Evolutionary conservation across 1,140 invertebrate species (phyloP).

Genomic region (Drosophila sproati): DNA sequence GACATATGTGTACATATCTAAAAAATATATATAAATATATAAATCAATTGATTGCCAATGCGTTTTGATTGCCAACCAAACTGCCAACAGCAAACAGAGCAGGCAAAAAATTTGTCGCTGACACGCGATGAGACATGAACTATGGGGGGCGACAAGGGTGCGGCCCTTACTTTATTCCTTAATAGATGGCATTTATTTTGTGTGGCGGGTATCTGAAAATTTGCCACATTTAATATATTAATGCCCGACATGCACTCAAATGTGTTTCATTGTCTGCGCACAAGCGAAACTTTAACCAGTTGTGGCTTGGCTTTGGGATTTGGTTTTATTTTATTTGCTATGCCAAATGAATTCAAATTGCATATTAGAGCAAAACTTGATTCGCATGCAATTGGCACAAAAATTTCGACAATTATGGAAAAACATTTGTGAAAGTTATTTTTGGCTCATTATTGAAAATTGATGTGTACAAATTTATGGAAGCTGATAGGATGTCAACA

Average conservation of each 20-base stretch:
- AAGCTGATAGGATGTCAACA: too few relatives aligned
- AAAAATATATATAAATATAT: constrained; percentile 19
- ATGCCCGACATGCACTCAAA: constrained; percentile 63
- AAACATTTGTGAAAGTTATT: too few relatives aligned
- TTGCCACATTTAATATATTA: constrained; percentile 63
- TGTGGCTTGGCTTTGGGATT: not conserved
- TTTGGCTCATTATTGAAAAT: too few relatives aligned
- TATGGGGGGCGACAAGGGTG: not conserved
- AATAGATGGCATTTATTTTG: constrained; percentile 44
- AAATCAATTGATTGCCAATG: constrained; percentile 80
- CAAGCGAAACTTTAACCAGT: constrained; percentile 35
- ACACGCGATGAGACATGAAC: constrained; percentile 51
- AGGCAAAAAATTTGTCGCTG: constrained; percentile 51
- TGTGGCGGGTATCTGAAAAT: constrained; percentile 2
- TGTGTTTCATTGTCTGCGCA: constrained; percentile 63
- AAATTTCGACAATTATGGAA: not conserved
- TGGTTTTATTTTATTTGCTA: not conserved
- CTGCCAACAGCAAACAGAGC: constrained; percentile 13
- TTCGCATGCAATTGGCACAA: not conserved
- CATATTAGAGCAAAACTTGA: constrained; percentile 59
- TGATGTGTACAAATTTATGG: too few relatives aligned
- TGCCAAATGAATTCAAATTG: constrained; percentile 55
- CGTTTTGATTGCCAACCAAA: constrained; percentile 75
- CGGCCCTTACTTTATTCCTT: constrained; percentile 4
- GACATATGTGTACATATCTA: constrained; percentile 24